phyloP scores from a whole-genome alignment of 2,113 vertebrate genomes.

The Herpailurus yagouaroundi region DNA sequence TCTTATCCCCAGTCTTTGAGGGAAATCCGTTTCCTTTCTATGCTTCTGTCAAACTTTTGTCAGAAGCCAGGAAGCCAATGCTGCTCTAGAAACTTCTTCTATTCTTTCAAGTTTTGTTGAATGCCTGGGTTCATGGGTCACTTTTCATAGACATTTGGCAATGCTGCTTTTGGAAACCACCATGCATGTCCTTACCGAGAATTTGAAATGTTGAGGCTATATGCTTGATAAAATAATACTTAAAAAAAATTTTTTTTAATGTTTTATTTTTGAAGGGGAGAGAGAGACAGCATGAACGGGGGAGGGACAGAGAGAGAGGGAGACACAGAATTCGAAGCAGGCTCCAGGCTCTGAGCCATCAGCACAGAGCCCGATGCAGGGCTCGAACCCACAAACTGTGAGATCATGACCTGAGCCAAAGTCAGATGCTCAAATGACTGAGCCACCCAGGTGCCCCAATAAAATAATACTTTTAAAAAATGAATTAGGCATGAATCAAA shows the following conservation, averaged over 20 bases:
- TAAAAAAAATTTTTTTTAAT: not conserved
- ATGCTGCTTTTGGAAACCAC: not conserved
- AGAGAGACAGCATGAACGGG: too few species aligned
- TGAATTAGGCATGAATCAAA: not conserved
- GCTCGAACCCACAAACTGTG: too few species aligned
- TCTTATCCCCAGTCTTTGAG: not conserved
- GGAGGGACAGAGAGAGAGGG: too few species aligned
- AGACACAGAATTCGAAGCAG: too few species aligned
- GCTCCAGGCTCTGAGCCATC: too few species aligned
- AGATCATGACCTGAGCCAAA: too few species aligned
- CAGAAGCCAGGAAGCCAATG: not conserved
- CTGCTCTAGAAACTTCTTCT: not conserved
- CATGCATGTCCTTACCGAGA: not conserved
- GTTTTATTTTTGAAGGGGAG: too few species aligned
- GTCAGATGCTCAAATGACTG: too few species aligned
- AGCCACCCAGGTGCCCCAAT: too few species aligned
- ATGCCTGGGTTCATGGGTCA: not conserved
- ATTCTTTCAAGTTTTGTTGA: not conserved
- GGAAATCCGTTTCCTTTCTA: not conserved
- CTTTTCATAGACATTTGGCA: not conserved
- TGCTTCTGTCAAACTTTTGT: not conserved
- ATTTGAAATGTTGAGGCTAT: not conserved
- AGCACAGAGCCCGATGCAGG: too few species aligned
- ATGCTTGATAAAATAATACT: not conserved
- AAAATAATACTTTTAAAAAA: not conserved